Evolutionary conservation across 2,113 vertebrate species (phyloP), one percentile per base, ranked within the genome.

Genomic region (Paralichthys olivaceus): DNA sequence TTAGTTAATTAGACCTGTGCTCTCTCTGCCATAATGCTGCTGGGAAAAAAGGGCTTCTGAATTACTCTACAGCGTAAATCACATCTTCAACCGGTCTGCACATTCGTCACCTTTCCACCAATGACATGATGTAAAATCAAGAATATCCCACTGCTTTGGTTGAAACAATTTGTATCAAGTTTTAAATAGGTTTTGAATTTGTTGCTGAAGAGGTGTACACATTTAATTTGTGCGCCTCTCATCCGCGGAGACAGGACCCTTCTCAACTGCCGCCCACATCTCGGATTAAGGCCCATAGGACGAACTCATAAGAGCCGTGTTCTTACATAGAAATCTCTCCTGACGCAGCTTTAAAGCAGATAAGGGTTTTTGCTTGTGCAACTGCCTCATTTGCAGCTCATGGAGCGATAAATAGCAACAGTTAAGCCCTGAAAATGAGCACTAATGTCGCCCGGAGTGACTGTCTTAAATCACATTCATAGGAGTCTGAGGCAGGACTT

Each of bases 391-490:
- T 89, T 84, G 79, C 79, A 69, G 67, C 84, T 77, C 82, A 65
- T 82, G 26, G 19, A 59, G 83, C 69, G 60, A 85, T 80, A 63
- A 75, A 84, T 62, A 75, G 70, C 78, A 74, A 76, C 80, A 80
- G 76, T 77, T 80, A 79, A 82, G 69, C 66, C 69, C 77, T 51
- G 59, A 87, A 82, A 87, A 81, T 82, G 71, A 85, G 84, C 58
- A 12, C 62, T 61, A 61, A 79, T 70, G 80, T 87, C 53, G 58
- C 82, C 78, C 40, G 32, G 69, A 84, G 79, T 80, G 85, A 85
- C 81, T 59, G 67, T 77, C 69, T 81, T 54, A 80, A 86, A 86
- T 84, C 84, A 79, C 76, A 86, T 86, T 88, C 75, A 83, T 67
- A 80, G 83, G 80, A 87, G 55, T 69, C 25, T 7, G 72, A 84